Base-by-base conservation (phyloP, 2,888 invertebrate genomes). In the Tetrapedia diversipes region DNA sequence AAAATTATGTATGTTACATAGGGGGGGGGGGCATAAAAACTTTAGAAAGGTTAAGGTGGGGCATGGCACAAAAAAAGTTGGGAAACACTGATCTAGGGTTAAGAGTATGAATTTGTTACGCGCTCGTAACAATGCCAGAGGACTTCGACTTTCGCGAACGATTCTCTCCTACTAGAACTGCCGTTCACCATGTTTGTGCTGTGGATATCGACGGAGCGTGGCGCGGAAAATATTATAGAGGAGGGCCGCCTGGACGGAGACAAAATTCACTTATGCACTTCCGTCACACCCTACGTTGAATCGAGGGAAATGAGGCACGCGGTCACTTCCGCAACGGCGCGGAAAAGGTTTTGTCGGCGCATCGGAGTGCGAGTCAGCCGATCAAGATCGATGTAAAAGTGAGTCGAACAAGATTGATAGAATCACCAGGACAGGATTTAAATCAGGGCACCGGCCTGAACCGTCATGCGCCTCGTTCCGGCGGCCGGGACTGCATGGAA, bases 251-350 rank as follows among this genome's bases (percentile, higher is more conserved):
- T 37, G 45, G 22, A 37, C 51, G 32, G 19, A 29, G 22, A 22
- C 39, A 39, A 80, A 64, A 80, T 77, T 77, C 73, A 77, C 72
- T 80, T 73, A 77, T 77, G 64, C 69, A 70, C 65, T 80, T 77
- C 68, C 67, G 54, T 70, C 82, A 47, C 78, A 29, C 43, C 57
- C 57, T 82, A 79, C 78, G 80, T 83, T 80, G 68, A 74, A 65
- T 70, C 77, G 65, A 45, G 45, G 72, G 65, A 82, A 81, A 82
- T 79, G 82, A 81, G 64, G 66, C 72, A 29, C 41, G 51, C 71
- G 72, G 64, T 65, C 59, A 22, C 29, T 29, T n/a, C n/a, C 39
- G 22, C 54, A 57, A 53, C 64, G 66, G 43, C 10, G 32, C 41
- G 43, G 70, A 67, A 34, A 19, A 27, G n/a, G 54, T 51, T 29